These are phyloP conservation scores for Merops nubicus DNA, from an alignment of 2,113 vertebrate species.

Conservation along the genomic window DNA sequence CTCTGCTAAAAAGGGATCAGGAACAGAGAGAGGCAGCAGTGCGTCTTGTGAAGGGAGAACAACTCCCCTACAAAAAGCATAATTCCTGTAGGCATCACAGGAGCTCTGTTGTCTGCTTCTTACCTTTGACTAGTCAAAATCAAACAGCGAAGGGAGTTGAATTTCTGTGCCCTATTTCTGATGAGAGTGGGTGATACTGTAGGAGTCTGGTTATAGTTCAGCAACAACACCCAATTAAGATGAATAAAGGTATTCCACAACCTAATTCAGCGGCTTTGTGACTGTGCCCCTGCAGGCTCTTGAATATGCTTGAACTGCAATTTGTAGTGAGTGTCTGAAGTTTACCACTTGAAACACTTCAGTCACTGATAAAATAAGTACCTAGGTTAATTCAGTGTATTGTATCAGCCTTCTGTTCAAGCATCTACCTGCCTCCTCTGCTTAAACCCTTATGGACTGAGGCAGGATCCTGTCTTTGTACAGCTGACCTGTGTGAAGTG, in stretches of 20 bases:
- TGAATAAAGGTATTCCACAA: background rate
- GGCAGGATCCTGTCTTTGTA: background rate
- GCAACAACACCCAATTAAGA: background rate
- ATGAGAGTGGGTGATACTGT: background rate
- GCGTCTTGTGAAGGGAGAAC: background rate
- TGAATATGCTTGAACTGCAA: background rate
- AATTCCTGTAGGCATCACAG: background rate
- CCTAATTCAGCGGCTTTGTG: background rate
- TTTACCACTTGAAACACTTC: background rate
- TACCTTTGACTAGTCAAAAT: background rate
- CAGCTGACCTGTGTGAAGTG: background rate
- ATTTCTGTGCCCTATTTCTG: background rate
- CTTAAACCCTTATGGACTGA: fast-evolving
- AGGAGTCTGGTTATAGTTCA: background rate
- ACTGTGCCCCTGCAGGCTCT: background rate
- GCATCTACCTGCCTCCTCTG: background rate
- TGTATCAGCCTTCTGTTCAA: background rate
- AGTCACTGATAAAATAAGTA: background rate
- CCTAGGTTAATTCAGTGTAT: background rate
- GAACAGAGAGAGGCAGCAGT: background rate
- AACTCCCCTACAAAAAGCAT: background rate
- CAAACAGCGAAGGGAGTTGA: background rate
- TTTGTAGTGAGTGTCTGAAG: background rate
- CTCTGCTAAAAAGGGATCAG: background rate
- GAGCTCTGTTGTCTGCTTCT: background rate